Evolutionary conservation across 2,113 vertebrate genomes (phyloP).

Genomic region (Platichthys stellatus): DNA sequence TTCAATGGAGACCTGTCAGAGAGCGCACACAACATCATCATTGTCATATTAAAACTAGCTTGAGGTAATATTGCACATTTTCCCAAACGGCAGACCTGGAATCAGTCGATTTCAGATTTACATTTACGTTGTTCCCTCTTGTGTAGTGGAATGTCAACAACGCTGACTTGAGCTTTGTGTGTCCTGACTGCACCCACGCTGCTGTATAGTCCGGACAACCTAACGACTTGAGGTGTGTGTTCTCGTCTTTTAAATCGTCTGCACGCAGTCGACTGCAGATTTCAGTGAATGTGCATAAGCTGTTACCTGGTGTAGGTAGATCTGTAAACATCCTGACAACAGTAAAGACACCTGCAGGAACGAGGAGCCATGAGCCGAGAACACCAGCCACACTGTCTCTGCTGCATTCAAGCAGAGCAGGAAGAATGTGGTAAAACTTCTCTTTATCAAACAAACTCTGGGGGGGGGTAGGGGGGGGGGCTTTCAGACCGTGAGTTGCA

Average conservation of each 20-base stretch:
- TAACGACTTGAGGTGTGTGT: not conserved
- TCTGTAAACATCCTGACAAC: constrained; percentile 64
- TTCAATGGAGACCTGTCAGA: constrained; percentile 48
- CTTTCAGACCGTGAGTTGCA: too few relatives aligned
- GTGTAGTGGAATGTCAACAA: constrained; percentile 50
- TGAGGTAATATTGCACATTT: constrained; percentile 79
- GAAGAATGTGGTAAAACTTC: too few relatives aligned
- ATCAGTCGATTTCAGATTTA: constrained; percentile 37
- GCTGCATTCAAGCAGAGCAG: constrained; percentile 34
- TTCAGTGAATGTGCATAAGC: constrained; percentile 64
- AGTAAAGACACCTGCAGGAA: constrained; percentile 28
- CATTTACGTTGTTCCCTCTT: constrained; percentile 15
- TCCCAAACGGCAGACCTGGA: constrained; percentile 51
- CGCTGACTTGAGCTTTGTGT: constrained; percentile 9
- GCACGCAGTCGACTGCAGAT: constrained; percentile 18
- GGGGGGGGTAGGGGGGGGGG: too few relatives aligned
- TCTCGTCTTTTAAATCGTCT: not conserved
- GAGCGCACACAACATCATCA: constrained; percentile 25
- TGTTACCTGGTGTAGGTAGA: constrained; percentile 39
- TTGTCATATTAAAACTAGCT: constrained; percentile 55
- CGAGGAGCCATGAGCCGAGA: constrained; percentile 20
- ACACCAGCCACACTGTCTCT: not conserved
- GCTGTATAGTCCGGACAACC: not conserved
- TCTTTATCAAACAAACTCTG: too few relatives aligned
- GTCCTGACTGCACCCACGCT: not conserved